Evolutionary conservation across 2,113 vertebrate genomes (phyloP), one percentile per base, ranked within the genome.

Genomic region (Calidris pygmaea): DNA sequence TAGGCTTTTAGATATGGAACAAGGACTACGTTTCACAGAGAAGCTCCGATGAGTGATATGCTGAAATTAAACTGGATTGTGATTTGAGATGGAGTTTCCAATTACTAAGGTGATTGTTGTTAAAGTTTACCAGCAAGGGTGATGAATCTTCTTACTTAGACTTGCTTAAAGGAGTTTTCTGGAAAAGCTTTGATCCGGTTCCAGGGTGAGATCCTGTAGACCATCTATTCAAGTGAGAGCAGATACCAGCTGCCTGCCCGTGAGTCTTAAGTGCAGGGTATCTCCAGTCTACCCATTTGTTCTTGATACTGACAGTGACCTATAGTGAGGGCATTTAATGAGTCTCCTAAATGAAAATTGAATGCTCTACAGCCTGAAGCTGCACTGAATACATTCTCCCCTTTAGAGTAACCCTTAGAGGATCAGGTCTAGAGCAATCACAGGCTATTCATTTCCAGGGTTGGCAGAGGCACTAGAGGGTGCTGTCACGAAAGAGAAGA

Each of bases 251-350:
- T 58, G 34, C 32, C 55, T 73, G 39, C 43, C 43, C 2, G 0
- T 10, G 14, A 35, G 26, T 41, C 9, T 24, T 24, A 5, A 11
- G 2, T 17, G 14, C 18, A 15, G 48, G 24, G 0, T 47, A 8
- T 35, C 23, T 71, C 19, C 52, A 37, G 20, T 9, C 2, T 1
- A 18, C 39, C 3, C 1, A 7, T 62, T 85, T 66, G 20, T 30
- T 63, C 62, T 55, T 59, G 3, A 9, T 45, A 47, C 17, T 9
- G 5, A 1, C 29, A 32, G 39, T 56, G 30, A 41, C 24, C 22
- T 11, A 5, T 1, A 1, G 1, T 27, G n/a, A 60, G 26, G 65
- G 27, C 2, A 0, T 77, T 65, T 60, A 12, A 0, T 72, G 48
- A 48, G 22, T 18, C 16, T 76, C 37, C 43, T n/a, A 14, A n/a